phyloP scores from a whole-genome alignment of 2,888 invertebrate genomes.

The Geophilus truncorum region DNA sequence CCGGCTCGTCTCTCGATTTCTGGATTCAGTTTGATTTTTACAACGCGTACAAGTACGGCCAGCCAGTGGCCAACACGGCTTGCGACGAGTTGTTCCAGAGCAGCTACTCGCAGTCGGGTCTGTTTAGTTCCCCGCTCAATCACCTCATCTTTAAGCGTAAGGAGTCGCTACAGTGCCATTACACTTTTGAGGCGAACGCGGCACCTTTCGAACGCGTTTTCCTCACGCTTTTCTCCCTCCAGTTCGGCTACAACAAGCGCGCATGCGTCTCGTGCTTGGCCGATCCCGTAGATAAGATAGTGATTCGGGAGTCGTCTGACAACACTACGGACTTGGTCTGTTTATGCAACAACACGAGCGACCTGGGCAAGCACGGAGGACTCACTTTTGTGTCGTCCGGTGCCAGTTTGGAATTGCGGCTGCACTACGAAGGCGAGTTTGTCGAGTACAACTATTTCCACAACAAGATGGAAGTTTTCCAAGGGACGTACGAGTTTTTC shows the following conservation, averaged over 20 bases:
- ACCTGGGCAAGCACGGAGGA: background rate
- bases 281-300: slow-evolving; percentile 39
- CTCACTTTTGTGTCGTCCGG: slow-evolving; percentile 32
- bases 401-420: background rate
- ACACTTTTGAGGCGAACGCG: slow-evolving; percentile 42
- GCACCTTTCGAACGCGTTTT: slow-evolving; percentile 42
- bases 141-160: slow-evolving; percentile 71
- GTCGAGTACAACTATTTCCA: slow-evolving; percentile 34
- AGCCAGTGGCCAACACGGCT: slow-evolving; percentile 69
- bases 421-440: slow-evolving; percentile 17
- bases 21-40: slow-evolving; percentile 94
- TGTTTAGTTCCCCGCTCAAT: slow-evolving; percentile 75
- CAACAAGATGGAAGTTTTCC: slow-evolving; percentile 65
- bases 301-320: slow-evolving; percentile 39
- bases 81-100: slow-evolving; percentile 85
- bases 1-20: slow-evolving; percentile 85
- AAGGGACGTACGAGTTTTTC: slow-evolving; percentile 81
- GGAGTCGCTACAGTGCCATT: slow-evolving; percentile 57
- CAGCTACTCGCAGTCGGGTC: slow-evolving; percentile 68
- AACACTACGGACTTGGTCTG: slow-evolving; percentile 34
- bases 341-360: slow-evolving; percentile 34
- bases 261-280: slow-evolving; percentile 38
- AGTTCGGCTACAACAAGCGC: slow-evolving; percentile 39
- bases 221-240: slow-evolving; percentile 40
- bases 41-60: slow-evolving; percentile 80